Evolutionary conservation across 2,888 invertebrate genomes (phyloP).

Genomic region (Cryptus armator): DNA sequence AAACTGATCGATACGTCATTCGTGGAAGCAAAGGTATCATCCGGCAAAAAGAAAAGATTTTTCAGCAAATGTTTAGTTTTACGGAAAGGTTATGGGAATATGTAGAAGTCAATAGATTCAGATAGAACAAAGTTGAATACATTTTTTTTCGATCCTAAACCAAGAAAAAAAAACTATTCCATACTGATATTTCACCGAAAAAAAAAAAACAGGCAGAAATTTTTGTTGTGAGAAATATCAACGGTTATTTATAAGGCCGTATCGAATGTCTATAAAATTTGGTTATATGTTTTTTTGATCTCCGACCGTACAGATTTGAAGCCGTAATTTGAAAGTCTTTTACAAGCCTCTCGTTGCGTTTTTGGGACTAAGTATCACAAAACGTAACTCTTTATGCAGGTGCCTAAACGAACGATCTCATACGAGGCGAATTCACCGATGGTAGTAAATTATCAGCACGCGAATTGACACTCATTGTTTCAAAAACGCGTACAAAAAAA

Average conservation of each 20-base stretch:
- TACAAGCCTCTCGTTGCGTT: too few species aligned
- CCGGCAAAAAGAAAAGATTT: background rate
- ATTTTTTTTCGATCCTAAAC: background rate
- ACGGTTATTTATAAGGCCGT: too few species aligned
- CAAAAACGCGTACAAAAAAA: slow-evolving; percentile 1
- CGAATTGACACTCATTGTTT: slow-evolving; percentile 8
- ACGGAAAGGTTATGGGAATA: slow-evolving; percentile 73
- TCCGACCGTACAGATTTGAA: too few species aligned
- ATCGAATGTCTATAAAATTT: too few species aligned
- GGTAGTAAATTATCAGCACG: slow-evolving; percentile 1
- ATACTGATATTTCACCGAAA: background rate
- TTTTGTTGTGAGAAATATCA: too few species aligned
- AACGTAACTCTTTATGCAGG: background rate
- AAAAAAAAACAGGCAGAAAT: background rate
- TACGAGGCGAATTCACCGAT: background rate
- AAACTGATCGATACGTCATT: slow-evolving; percentile 16
- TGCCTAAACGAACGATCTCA: background rate
- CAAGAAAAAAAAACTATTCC: background rate
- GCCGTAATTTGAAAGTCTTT: too few species aligned
- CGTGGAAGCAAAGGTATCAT: slow-evolving; percentile 22
- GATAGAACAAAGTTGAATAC: slow-evolving; percentile 17
- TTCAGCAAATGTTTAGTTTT: slow-evolving; percentile 5
- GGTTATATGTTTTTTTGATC: too few species aligned
- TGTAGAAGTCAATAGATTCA: slow-evolving; percentile 48
- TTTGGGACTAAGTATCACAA: too few species aligned